These are phyloP conservation scores for Papilio glaucus DNA, from an alignment of 1,140 invertebrate genomes.

Conservation along the genomic window DNA sequence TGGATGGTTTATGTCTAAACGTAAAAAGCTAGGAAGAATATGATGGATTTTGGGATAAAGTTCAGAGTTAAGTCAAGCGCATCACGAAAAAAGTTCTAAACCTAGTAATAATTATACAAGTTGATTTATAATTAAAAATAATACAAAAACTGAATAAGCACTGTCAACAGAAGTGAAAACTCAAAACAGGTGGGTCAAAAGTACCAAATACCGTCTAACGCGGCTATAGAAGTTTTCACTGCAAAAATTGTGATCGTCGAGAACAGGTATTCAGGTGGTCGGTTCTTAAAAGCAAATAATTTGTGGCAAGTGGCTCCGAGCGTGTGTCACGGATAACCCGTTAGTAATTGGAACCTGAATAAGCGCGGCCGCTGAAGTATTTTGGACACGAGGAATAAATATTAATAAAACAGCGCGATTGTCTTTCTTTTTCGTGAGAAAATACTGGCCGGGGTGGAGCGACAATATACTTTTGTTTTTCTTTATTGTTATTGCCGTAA, in stretches of 20 bases:
- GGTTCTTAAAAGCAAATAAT: constrained; percentile 27
- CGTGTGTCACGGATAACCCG: constrained; percentile 43
- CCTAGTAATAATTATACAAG: too few species aligned
- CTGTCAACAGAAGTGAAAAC: too few species aligned
- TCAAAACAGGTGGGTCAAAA: too few species aligned
- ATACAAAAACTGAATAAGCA: too few species aligned
- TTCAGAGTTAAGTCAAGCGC: too few species aligned
- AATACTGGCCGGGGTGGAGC: constrained; percentile 68
- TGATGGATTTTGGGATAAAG: too few species aligned
- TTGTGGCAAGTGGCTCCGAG: constrained; percentile 30
- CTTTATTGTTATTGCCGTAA: constrained; percentile 82
- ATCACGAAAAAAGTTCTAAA: too few species aligned
- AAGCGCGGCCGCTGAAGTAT: constrained; percentile 65
- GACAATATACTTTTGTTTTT: constrained; percentile 82
- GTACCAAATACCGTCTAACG: too few species aligned
- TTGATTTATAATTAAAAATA: too few species aligned
- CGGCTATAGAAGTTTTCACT: too few species aligned
- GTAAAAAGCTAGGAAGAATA: too few species aligned
- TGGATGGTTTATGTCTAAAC: too few species aligned
- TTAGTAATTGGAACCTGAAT: constrained; percentile 60
- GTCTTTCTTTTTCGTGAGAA: constrained; percentile 76
- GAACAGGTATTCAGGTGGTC: constrained; percentile 31
- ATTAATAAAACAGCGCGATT: constrained; percentile 76
- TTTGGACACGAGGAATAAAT: constrained; percentile 71
- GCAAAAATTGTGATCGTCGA: constrained; percentile 2